phyloP scores from a whole-genome alignment of 2,113 vertebrate genomes.

The Choloepus hoffmanni region DNA sequence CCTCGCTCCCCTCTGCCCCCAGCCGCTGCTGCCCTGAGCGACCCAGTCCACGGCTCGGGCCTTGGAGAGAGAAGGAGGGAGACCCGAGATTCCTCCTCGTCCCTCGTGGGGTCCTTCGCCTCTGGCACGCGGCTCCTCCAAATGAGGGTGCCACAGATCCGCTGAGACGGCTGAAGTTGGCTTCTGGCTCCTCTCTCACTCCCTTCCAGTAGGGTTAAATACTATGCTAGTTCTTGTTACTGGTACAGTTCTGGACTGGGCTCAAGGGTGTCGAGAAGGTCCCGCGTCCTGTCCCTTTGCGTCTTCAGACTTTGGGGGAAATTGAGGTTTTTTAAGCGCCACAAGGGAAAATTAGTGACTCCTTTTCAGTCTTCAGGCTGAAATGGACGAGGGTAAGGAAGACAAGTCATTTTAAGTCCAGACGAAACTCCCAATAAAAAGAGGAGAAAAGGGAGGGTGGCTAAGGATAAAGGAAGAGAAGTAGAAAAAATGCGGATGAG shows the following conservation, averaged over 20 bases:
- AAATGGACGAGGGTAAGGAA: not conserved
- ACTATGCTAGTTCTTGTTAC: not conserved
- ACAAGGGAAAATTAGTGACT: not conserved
- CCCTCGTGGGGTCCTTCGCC: not conserved
- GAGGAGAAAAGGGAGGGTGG: not conserved
- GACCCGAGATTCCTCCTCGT: not conserved
- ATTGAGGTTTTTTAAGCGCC: not conserved
- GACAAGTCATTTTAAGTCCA: constrained; percentile 23
- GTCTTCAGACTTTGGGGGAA: constrained; percentile 1
- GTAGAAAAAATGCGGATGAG: not conserved
- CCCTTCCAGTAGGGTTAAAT: not conserved
- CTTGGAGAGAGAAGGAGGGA: not conserved
- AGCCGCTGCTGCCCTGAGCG: not conserved
- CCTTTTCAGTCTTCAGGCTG: not conserved
- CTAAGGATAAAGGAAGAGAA: not conserved
- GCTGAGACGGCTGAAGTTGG: constrained; percentile 69
- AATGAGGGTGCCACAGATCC: not conserved
- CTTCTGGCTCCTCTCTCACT: not conserved
- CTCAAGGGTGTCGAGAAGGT: not conserved
- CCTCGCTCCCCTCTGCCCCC: not conserved
- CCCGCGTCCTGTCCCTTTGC: not conserved
- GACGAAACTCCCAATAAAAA: not conserved
- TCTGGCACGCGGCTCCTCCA: not conserved
- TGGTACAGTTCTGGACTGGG: not conserved
- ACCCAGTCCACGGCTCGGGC: not conserved